Evolutionary conservation across 2,113 vertebrate species (phyloP).

Genomic region (Tricholaema leucomelas): DNA sequence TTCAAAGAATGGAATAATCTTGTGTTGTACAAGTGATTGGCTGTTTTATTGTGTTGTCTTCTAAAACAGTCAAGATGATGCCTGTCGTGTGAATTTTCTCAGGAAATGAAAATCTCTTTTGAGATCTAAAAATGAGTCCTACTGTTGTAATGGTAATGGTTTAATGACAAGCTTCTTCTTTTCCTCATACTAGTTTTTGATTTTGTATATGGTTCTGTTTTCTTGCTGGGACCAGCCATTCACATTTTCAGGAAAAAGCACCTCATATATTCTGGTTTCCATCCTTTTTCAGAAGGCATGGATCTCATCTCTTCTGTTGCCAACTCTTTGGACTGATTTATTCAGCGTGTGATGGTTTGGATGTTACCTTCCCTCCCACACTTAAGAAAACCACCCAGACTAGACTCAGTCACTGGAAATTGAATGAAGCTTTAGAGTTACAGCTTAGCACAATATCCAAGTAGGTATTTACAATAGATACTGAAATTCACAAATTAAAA

Average conservation of each 20-base stretch:
- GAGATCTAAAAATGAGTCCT: neutral
- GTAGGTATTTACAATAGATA: too few relatives aligned
- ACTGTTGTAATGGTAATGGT: neutral
- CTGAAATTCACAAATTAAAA: too few relatives aligned
- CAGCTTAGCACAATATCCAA: too few relatives aligned
- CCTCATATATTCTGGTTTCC: accelerated
- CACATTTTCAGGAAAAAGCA: neutral
- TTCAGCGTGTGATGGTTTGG: too few relatives aligned
- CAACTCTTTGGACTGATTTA: neutral
- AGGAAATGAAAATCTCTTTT: neutral
- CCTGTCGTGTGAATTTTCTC: neutral
- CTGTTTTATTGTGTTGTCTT: neutral
- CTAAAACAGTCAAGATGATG: neutral
- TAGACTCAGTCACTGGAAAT: too few relatives aligned
- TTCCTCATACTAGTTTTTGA: neutral
- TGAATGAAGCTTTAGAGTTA: too few relatives aligned
- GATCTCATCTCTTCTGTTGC: neutral
- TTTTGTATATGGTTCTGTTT: neutral
- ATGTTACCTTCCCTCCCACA: too few relatives aligned
- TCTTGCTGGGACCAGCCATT: neutral
- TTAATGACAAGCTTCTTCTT: neutral
- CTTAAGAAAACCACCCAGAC: too few relatives aligned
- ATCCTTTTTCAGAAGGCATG: neutral
- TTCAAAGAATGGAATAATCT: neutral
- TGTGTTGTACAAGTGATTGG: neutral